Evolutionary conservation across 2,888 invertebrate species (phyloP).

Genomic region (Dryadula phaetusa): DNA sequence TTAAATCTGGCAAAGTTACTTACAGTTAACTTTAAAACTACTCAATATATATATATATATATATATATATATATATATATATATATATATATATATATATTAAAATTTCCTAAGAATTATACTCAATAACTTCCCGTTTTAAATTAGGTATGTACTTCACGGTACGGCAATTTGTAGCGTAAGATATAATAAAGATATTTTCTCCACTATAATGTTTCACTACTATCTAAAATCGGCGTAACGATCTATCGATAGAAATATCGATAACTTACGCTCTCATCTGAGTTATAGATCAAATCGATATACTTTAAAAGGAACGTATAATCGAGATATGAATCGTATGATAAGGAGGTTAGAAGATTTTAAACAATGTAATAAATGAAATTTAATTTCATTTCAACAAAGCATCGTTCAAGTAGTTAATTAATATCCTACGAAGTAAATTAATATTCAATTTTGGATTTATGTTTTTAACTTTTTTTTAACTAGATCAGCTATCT

Average conservation of each 20-base stretch:
- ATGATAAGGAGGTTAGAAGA: conserved; percentile 32
- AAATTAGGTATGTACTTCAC: background rate
- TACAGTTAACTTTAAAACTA: no score
- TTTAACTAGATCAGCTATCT: no score
- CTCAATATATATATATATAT: no score
- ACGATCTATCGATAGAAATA: conserved; percentile 36
- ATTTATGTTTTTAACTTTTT: no score
- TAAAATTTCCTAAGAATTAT: background rate
- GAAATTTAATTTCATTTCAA: background rate
- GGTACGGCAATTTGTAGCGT: background rate
- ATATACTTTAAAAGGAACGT: conserved; percentile 40
- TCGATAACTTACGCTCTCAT: conserved; percentile 33
- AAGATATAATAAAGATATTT: conserved; percentile 24
- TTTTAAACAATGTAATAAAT: conserved; percentile 18
- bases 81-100: no score
- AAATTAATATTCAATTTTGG: no score
- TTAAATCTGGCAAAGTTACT: no score
- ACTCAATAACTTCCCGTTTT: background rate
- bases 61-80: no score
- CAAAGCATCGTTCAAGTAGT: no score
- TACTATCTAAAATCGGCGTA: conserved; percentile 37
- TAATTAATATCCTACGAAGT: no score
- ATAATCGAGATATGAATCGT: conserved; percentile 34
- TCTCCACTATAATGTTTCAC: conserved; percentile 27
- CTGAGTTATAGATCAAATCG: conserved; percentile 33